phyloP scores from a whole-genome alignment of 2,113 vertebrate genomes.

The Tichodroma muraria region DNA sequence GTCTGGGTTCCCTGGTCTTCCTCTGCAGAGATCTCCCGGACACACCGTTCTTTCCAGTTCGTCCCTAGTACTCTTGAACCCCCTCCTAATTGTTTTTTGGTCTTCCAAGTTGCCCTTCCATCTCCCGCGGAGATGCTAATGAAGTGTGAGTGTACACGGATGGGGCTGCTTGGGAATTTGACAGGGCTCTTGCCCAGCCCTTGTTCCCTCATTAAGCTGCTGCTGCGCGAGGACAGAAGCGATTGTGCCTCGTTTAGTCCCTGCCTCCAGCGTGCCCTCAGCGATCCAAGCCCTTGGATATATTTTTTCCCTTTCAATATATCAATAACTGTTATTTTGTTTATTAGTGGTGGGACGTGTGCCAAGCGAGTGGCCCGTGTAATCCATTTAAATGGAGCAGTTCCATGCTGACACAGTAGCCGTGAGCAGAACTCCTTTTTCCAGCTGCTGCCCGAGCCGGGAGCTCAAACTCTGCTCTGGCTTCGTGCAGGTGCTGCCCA shows the following conservation, averaged over 20 bases:
- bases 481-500: neutral
- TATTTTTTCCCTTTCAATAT: neutral
- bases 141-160: constrained; percentile 21
- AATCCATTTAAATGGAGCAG: neutral
- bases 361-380: neutral
- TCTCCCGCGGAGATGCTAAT: constrained; percentile 30
- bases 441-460: neutral
- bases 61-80: neutral
- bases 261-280: neutral
- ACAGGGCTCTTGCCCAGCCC: constrained; percentile 24
- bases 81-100: neutral
- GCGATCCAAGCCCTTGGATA: neutral
- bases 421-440: neutral
- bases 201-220: constrained; percentile 49
- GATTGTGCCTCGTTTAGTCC: neutral
- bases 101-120: neutral
- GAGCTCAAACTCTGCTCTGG: neutral
- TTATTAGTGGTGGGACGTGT: neutral
- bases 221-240: neutral
- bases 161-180: constrained; percentile 45
- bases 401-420: neutral
- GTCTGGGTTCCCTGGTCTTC: neutral
- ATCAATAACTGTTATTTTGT: constrained; percentile 33
- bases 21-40: neutral
- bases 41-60: neutral